Evolutionary conservation across 2,113 vertebrate species (phyloP).

Genomic region (Ptychochromis oligacanthus): DNA sequence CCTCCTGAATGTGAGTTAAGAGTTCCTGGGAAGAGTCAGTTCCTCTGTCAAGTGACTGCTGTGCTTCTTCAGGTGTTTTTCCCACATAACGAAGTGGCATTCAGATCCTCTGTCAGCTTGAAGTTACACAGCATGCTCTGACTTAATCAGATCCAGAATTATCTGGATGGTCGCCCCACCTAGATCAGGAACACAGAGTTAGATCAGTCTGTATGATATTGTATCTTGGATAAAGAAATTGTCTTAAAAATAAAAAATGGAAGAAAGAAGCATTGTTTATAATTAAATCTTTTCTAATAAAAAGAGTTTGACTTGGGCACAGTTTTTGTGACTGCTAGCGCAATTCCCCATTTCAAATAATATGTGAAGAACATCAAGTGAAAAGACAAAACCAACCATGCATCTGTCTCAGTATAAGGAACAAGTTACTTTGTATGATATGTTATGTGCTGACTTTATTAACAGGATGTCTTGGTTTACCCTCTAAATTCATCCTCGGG

Average conservation of each 20-base stretch:
- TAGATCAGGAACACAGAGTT: conserved; percentile 49
- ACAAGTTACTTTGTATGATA: background rate
- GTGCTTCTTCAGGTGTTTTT: background rate
- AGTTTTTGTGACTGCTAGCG: background rate
- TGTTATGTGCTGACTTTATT: background rate
- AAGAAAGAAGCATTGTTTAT: too few species aligned
- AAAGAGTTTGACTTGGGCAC: background rate
- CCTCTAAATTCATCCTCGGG: conserved; percentile 93
- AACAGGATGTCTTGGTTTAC: conserved; percentile 72
- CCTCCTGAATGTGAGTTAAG: conserved; percentile 47
- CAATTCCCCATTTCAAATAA: background rate
- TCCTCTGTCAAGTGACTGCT: background rate
- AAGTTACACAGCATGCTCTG: conserved; percentile 82
- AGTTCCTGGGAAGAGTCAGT: background rate
- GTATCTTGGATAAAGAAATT: background rate
- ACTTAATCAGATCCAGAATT: conserved; percentile 92
- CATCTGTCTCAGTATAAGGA: background rate
- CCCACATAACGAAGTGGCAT: background rate
- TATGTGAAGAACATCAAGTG: background rate
- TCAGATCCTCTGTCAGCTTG: conserved; percentile 37
- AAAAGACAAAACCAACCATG: background rate
- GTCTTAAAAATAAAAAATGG: too few species aligned
- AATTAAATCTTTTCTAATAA: background rate
- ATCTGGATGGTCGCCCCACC: conserved; percentile 90
- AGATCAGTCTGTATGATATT: background rate